Evolutionary conservation across 2,888 invertebrate genomes (phyloP).

Genomic region (Strigamia maritima): DNA sequence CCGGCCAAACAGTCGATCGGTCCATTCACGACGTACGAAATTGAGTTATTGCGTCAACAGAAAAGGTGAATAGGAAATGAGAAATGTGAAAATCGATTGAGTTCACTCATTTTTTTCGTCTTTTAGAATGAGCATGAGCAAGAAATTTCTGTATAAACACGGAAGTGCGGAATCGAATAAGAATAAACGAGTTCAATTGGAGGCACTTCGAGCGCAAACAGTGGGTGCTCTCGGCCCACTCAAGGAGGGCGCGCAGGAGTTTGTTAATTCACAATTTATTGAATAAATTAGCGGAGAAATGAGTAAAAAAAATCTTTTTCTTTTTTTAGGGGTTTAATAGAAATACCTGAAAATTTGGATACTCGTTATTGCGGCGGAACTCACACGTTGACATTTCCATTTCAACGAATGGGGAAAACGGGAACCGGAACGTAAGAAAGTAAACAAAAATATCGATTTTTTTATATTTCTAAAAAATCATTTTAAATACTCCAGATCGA

Average conservation of each 20-base stretch:
- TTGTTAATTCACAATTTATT: background rate
- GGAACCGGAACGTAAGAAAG: background rate
- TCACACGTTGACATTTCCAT: conserved; percentile 62
- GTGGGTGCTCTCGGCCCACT: conserved; percentile 9
- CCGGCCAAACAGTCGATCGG: background rate
- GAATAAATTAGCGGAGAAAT: too few species aligned
- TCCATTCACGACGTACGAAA: conserved; percentile 37
- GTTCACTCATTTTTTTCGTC: background rate
- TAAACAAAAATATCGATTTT: background rate
- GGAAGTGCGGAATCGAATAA: background rate
- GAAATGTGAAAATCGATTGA: background rate
- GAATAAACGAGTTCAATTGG: background rate
- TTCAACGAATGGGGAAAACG: conserved; percentile 7
- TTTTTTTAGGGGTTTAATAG: background rate
- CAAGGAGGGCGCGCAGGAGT: background rate
- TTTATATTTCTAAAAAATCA: background rate
- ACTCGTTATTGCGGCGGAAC: conserved; percentile 76
- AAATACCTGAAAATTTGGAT: conserved; percentile 41
- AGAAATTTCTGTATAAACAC: conserved; percentile 1
- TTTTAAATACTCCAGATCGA: background rate
- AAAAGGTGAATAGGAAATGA: conserved; percentile 9
- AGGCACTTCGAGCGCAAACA: background rate
- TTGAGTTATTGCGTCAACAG: conserved; percentile 37
- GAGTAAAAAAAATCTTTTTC: background rate
- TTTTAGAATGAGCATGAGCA: conserved; percentile 18